Evolutionary conservation across 2,113 vertebrate genomes (phyloP), one percentile per base, ranked within the genome.

Genomic region (Petrocephalus microphthalmus): DNA sequence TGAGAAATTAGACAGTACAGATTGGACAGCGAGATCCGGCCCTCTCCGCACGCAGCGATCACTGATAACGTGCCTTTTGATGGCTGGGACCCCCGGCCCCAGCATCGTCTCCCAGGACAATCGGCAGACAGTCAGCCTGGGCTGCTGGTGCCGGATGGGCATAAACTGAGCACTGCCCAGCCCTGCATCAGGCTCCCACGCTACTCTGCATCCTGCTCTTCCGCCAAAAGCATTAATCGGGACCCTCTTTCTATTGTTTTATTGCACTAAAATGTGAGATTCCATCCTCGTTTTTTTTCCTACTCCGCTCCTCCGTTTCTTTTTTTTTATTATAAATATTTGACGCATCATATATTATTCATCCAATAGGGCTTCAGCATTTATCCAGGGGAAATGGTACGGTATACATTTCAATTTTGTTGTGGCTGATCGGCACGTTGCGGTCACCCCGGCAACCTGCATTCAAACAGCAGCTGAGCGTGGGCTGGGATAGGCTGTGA

Each of bases 301-400:
- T 45, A 90, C 54, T 49, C 85, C 52, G 53, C 89, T 87, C 90
- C 67, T 89, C 89, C 47, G 84, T 90, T 90, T 89, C n/a, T 86
- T 91, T 89, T 93, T 89, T 93, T 60, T 60, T 60, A 1, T 29
- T 25, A 94, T 95, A 93, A 93, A 95, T 95, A 94, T 95, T 93
- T 94, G 90, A 94, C 87, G 89, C 87, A 51, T 90, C 91, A 94
- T 95, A 90, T 94, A 92, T 94, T 94, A 94, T 94, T 95, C 90
- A 94, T 94, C 91, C 93, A 90, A 93, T 89, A 90, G 89, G 37
- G 90, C 92, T 93, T 94, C 92, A 90, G 91, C 91, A 94, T 93
- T 93, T 93, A 94, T 93, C 88, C 52, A 91, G 92, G 92, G 93
- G 92, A 94, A 94, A 93, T 94, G 93, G 94, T 92, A 89, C 87